Evolutionary conservation across 2,888 invertebrate species (phyloP).

Genomic region (Leptopilina myrica): DNA sequence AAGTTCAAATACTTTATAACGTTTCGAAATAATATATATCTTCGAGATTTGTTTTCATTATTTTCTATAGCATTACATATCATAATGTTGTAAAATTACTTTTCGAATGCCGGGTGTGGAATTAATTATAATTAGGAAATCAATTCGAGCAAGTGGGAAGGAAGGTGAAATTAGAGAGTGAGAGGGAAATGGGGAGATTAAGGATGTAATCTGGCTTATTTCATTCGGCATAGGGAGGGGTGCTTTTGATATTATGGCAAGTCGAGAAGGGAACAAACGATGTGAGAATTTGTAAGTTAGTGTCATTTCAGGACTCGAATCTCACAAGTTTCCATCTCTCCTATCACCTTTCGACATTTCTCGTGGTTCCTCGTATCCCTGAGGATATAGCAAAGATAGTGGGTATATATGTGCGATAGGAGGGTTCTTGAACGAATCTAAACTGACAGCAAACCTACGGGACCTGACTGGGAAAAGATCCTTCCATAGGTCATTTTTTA

Average conservation of each 20-base stretch:
- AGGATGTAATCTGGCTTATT: constrained; percentile 61
- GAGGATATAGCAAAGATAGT: constrained; percentile 56
- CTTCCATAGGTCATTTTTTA: constrained; percentile 58
- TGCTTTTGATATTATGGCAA: constrained; percentile 8
- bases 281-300: constrained; percentile 48
- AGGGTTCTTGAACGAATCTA: constrained; percentile 40
- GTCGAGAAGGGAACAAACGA: constrained; percentile 43
- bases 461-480: constrained; percentile 59
- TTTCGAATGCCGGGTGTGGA: too few relatives aligned
- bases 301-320: constrained; percentile 45
- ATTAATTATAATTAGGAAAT: too few relatives aligned
- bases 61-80: too few relatives aligned
- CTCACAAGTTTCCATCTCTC: constrained; percentile 25
- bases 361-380: constrained; percentile 54
- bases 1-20: constrained; percentile 4
- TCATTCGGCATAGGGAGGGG: constrained; percentile 47
- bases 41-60: background rate
- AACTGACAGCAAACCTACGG: constrained; percentile 58
- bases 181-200: too few relatives aligned
- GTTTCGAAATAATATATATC: background rate
- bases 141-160: too few relatives aligned
- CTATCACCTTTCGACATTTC: constrained; percentile 21
- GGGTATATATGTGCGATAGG: constrained; percentile 51
- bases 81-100: too few relatives aligned
- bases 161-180: too few relatives aligned